A percentile compares a stretch with the other conserved stretches of the same genome.
phyloP scores from a whole-genome alignment of 2,888 invertebrate species.

The Drosophila fulvimacula region DNA sequence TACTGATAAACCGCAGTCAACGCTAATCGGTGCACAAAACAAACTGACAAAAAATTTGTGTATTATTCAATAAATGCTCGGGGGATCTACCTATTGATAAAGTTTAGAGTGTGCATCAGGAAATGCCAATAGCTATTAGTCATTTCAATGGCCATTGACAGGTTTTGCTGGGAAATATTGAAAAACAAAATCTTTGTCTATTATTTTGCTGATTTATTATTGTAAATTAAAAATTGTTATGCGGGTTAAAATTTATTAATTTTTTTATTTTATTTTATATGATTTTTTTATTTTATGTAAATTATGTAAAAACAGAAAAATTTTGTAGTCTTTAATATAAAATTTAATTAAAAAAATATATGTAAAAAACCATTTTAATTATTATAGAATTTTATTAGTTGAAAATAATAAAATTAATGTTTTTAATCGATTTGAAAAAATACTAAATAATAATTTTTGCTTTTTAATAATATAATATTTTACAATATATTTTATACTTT shows the following conservation, averaged over 20 bases:
- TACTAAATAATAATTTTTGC: too few species aligned
- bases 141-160: slow-evolving; percentile 21
- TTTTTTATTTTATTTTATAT: neutral
- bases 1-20: slow-evolving; percentile 48
- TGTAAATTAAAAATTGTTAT: neutral
- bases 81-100: slow-evolving; percentile 47
- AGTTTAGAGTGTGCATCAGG: slow-evolving; percentile 30
- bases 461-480: too few species aligned
- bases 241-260: neutral
- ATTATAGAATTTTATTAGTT: too few species aligned
- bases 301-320: too few species aligned
- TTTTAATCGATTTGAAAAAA: too few species aligned
- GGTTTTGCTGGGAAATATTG: neutral
- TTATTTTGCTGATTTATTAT: neutral
- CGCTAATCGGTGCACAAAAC: slow-evolving; percentile 59
- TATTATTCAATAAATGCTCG: neutral
- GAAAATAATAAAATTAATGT: too few species aligned
- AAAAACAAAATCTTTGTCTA: neutral
- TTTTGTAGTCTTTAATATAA: too few species aligned
- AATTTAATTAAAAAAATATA: too few species aligned
- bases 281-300: too few species aligned
- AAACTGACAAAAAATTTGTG: slow-evolving; percentile 2
- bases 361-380: too few species aligned
- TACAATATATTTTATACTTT: too few species aligned
- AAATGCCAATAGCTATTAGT: slow-evolving; percentile 55